Evolutionary conservation across 2,797 vertebrate genomes (phyloP), one percentile per base, ranked within the genome.

Genomic region (Microcaecilia unicolor): DNA sequence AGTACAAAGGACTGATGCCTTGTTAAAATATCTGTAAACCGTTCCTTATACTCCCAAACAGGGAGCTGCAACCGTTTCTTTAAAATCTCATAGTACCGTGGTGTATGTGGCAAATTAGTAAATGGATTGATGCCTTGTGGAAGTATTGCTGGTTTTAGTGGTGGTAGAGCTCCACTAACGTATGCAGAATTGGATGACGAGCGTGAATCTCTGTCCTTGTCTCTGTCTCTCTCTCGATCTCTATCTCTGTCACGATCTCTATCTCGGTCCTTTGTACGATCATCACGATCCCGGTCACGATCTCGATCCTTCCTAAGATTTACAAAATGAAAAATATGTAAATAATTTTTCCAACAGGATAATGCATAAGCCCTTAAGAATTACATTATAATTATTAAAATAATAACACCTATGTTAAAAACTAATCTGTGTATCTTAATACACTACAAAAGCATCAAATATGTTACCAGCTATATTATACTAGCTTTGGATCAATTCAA

Each of bases 41-140:
- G 78, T 59, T 97, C 89, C 49, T 87, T 93, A 70, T 97, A 95
- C 61, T 98, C 94, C 89, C 90, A 98, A 21, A 97, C 94, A 8
- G 94, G 94, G 53, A 97, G 86, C 7, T 85, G 90, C 39, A 94
- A 83, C 12, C 92, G 77, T 55, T 98, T 97, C 70, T 91, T 93
- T 47, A 96, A 72, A 73, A 97, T 96, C 37, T 97, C 91, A n/a
- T 93, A 85, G 45, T 89, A 97, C 30, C 92, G 88, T 7, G 91
- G 90, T 1, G 93, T 97, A 70, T 98, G 92, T 4, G 91, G 92
- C 25, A 97, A 75, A 62, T 89, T 93, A 66, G 93, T 98, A 67
- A 94, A 97, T 20, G 90, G 92, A 67, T 96, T 97, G 55, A 92
- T 79, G 58, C 81, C 79, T 81, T 95, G 91, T 60, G 91, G 90